phyloP scores from a whole-genome alignment of 2,888 invertebrate species.

The Tricholauxania praeusta region DNA sequence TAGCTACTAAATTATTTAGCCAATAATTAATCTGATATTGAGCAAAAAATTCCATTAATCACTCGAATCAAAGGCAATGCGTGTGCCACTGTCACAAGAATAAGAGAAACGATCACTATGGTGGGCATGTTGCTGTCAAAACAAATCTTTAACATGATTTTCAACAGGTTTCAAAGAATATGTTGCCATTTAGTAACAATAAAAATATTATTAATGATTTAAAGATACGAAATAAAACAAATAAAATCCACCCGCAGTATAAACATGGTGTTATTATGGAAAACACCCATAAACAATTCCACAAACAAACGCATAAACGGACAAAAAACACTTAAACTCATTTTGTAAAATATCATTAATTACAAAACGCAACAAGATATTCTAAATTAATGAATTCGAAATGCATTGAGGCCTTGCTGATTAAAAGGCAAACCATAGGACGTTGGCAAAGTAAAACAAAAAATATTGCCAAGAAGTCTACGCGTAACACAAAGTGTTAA shows the following conservation, averaged over 20 bases:
- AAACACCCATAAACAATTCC: conserved; percentile 39
- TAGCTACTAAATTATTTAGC: conserved; percentile 10
- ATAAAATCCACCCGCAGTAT: conserved; percentile 44
- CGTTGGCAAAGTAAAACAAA: not conserved
- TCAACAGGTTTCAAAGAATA: conserved; percentile 53
- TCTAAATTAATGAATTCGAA: conserved; percentile 58
- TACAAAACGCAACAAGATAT: conserved; percentile 58
- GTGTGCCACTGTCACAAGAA: conserved; percentile 49
- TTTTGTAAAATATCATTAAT: conserved; percentile 66
- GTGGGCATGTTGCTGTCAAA: conserved; percentile 61
- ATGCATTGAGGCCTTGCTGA: conserved; percentile 38
- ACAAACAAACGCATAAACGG: conserved; percentile 32
- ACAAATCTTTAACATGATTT: conserved; percentile 66
- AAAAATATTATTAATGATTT: conserved; percentile 26
- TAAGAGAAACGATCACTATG: conserved; percentile 34
- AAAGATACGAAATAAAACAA: conserved; percentile 31
- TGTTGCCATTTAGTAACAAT: conserved; percentile 1
- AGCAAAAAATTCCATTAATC: conserved; percentile 56
- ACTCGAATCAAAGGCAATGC: conserved; percentile 44
- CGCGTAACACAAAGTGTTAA: conserved; percentile 29
- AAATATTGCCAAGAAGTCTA: conserved; percentile 7
- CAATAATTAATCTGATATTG: conserved; percentile 33
- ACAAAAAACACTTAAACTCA: conserved; percentile 48
- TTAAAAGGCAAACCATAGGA: not conserved
- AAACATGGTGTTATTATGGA: conserved; percentile 42